Base-by-base conservation (phyloP, 1,140 invertebrate species). In the Heliothis virescens region DNA sequence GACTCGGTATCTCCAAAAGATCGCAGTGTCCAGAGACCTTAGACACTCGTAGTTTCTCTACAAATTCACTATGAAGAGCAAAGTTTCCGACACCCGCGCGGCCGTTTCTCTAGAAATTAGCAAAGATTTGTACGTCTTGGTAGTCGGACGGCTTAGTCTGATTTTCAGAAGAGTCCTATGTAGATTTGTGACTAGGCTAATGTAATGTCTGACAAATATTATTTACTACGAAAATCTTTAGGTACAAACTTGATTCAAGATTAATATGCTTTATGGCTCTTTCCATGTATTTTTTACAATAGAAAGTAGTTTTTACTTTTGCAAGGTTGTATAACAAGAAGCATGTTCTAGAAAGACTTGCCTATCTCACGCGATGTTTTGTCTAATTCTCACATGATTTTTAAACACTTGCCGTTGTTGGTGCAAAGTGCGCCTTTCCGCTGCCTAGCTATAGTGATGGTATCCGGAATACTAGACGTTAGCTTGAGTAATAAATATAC, bases 351-450 rank as follows among this genome's bases (percentile, higher is more conserved):
- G 7, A 41, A 63, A 41, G 12, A 63, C 60, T 29, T 1, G 12
- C 26, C 10, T 26, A 9, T 52, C 65, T 69, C 65, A 72, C 69
- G 26, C 69, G 26, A 55, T 72, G 50, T 72, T 72, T 72, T 72
- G 50, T 72, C 50, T 55, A 55, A 72, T 72, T 72, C 26, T 16
- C 50, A 48, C 65, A 52, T 69, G 65, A 26, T 69, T 69, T 69
- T 34, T 72, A 72, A 72, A 72, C 26, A 69, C 47, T 47, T 21
- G 52, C 52, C 69, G 52, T 72, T 3, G 52, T 55, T 29, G 15
- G 69, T 57, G 52, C 26, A 72, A 72, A 72, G 26, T 72, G 69
- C 69, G 69, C 69, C 52, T 72, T 72, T 72, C 69, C 69, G 69
- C 52, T 72, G 50, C 50, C 65, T 55, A 2, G 69, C 12, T 34